A percentile compares a stretch with the other conserved stretches of the same genome.
Evolutionary conservation across 64 coral and sea anemone species (phyloP).

Genomic region (Stylophora pistillata): DNA sequence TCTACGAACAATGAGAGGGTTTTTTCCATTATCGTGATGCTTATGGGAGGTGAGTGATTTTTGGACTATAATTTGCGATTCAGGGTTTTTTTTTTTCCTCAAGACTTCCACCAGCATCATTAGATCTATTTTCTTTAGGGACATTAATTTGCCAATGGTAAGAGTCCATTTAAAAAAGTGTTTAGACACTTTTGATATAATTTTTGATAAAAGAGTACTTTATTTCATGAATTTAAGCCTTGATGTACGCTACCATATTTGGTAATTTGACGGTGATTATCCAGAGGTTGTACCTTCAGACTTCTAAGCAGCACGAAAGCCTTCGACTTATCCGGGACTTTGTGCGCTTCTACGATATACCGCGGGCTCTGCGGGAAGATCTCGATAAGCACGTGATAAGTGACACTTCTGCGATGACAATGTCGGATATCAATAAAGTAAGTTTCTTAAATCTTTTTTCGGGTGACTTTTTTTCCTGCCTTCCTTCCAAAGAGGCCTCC

Average conservation of each 20-base stretch:
- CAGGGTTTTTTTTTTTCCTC: too few relatives aligned
- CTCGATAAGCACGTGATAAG: constrained; percentile 83
- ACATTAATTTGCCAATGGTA: too few relatives aligned
- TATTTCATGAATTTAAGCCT: constrained; percentile 37
- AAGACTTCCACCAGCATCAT: too few relatives aligned
- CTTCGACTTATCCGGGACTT: constrained; percentile 76
- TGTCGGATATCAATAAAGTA: constrained; percentile 74
- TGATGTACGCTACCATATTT: constrained; percentile 98
- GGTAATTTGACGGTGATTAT: constrained; percentile 97
- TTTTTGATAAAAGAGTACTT: background rate
- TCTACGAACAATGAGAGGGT: constrained; percentile 84
- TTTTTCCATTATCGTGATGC: constrained; percentile 84
- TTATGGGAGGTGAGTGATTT: constrained; percentile 79
- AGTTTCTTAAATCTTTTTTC: background rate
- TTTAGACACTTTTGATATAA: too few relatives aligned
- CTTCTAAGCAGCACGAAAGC: constrained; percentile 69
- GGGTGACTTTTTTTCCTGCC: background rate
- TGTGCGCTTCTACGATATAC: constrained; percentile 89
- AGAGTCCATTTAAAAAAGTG: too few relatives aligned
- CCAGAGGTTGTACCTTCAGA: constrained; percentile 83
- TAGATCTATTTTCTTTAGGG: too few relatives aligned
- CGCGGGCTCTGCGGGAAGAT: constrained; percentile 63
- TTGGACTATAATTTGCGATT: too few relatives aligned
- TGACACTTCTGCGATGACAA: constrained; percentile 71
- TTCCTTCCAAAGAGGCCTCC: background rate